Percentiles rank a stretch among this genome's conserved stretches.
phyloP scores from a whole-genome alignment of 2,888 invertebrate genomes.

The Eulithis testata region DNA sequence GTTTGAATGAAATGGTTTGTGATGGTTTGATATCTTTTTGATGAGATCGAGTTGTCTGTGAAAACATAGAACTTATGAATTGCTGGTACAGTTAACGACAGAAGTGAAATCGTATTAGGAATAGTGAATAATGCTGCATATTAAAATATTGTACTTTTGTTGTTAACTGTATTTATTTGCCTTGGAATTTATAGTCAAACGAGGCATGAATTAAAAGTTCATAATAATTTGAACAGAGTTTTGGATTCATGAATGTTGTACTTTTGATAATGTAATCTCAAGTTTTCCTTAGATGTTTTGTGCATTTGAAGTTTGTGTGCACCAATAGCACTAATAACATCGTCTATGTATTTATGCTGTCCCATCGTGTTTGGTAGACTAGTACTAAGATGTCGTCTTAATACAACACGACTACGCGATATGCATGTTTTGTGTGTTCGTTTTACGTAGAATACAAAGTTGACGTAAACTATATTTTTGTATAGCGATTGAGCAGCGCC shows the following conservation, averaged over 20 bases:
- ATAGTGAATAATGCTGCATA: neutral
- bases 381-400: no score
- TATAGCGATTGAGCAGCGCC: no score
- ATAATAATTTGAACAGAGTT: slow-evolving; percentile 4
- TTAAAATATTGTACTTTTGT: slow-evolving; percentile 23
- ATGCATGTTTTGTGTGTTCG: no score
- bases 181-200: slow-evolving; percentile 34
- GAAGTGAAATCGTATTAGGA: slow-evolving; percentile 7
- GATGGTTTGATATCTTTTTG: slow-evolving; percentile 26
- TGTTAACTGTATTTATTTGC: slow-evolving; percentile 40
- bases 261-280: slow-evolving; percentile 18
- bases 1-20: neutral
- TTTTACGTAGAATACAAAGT: no score
- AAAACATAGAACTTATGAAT: slow-evolving; percentile 42
- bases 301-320: slow-evolving; percentile 17
- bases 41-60: slow-evolving; percentile 40
- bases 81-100: slow-evolving; percentile 38
- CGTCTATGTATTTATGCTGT: slow-evolving; percentile 11
- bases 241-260: slow-evolving; percentile 6
- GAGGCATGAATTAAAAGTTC: slow-evolving; percentile 16
- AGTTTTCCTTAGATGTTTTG: slow-evolving; percentile 16
- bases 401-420: no score
- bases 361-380: neutral
- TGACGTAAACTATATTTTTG: no score
- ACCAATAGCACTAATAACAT: slow-evolving; percentile 7